Conservation (phyloP, 2,797 vertebrate genomes). For the Zenarchopterus dispar region DNA sequence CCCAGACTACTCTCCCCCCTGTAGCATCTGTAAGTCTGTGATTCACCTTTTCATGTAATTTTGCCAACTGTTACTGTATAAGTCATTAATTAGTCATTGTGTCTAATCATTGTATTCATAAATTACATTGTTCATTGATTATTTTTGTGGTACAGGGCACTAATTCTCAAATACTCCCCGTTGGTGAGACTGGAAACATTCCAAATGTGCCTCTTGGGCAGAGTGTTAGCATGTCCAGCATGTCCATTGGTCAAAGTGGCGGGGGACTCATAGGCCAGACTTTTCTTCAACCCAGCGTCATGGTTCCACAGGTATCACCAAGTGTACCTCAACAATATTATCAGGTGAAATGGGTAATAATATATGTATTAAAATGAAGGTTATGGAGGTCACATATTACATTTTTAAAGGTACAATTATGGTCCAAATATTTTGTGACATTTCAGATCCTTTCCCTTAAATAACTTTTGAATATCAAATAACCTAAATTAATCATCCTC, state of each 20-base stretch:
- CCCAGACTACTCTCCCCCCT: slow-evolving; percentile 65
- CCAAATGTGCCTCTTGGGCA: slow-evolving; percentile 73
- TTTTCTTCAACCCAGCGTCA: slow-evolving; percentile 78
- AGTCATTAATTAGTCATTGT: background rate
- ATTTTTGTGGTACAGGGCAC: slow-evolving; percentile 62
- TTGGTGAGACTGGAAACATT: slow-evolving; percentile 73
- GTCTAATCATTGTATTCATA: slow-evolving; percentile 4
- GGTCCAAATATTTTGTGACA: slow-evolving; percentile 2
- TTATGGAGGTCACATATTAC: slow-evolving; percentile 10
- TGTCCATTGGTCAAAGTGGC: slow-evolving; percentile 74
- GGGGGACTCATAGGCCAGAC: slow-evolving; percentile 72
- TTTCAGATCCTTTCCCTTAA: slow-evolving; percentile 21
- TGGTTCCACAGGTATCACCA: slow-evolving; percentile 83
- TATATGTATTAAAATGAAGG: slow-evolving; percentile 22
- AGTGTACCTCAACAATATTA: slow-evolving; percentile 81
- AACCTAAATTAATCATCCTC: slow-evolving; percentile 45
- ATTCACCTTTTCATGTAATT: slow-evolving; percentile 7
- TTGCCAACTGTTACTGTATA: background rate
- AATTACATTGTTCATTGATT: slow-evolving; percentile 1
- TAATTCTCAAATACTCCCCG: slow-evolving; percentile 75
- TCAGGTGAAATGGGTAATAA: slow-evolving; percentile 75
- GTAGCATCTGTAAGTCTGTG: slow-evolving; percentile 70
- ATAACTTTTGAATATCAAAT: slow-evolving; percentile 43
- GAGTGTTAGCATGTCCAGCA: slow-evolving; percentile 69
- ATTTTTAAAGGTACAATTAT: slow-evolving; percentile 23